Evolutionary conservation across 2,797 vertebrate genomes (phyloP).

Genomic region (Myioborus miniatus): DNA sequence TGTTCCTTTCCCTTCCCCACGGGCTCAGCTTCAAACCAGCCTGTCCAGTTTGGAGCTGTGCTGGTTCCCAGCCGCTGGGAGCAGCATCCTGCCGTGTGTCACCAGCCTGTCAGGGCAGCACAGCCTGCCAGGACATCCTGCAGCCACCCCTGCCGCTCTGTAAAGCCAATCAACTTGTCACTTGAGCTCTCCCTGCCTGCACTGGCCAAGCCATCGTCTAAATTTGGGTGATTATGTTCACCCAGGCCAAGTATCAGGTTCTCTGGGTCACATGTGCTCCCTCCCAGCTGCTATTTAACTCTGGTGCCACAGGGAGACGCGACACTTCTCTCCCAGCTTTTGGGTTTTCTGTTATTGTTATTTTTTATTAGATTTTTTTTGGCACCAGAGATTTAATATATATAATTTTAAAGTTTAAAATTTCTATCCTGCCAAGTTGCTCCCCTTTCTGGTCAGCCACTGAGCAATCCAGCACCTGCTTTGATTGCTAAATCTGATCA

Average conservation of each 20-base stretch:
- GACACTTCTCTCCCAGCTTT: background rate
- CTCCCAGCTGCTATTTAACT: slow-evolving; percentile 72
- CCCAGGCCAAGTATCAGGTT: slow-evolving; percentile 71
- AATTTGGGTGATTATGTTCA: slow-evolving; percentile 82
- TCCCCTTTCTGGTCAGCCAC: background rate
- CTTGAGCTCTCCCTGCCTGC: slow-evolving; percentile 47
- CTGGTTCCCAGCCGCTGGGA: background rate
- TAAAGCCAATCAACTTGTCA: slow-evolving; percentile 56
- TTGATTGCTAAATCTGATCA: slow-evolving; percentile 25
- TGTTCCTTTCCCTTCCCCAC: background rate
- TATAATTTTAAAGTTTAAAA: background rate
- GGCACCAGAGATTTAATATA: background rate
- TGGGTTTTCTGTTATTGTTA: background rate
- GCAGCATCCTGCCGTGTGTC: background rate
- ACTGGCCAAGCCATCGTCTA: slow-evolving; percentile 70
- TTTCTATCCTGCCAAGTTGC: background rate
- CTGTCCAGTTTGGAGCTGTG: background rate
- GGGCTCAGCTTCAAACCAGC: background rate
- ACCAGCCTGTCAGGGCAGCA: background rate
- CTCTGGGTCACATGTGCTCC: slow-evolving; percentile 73
- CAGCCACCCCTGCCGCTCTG: background rate
- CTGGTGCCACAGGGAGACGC: background rate
- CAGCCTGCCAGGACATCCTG: background rate
- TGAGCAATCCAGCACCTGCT: background rate
- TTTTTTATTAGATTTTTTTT: background rate